Base-by-base conservation (phyloP, 1,140 invertebrate genomes). In the Colletes gigas region DNA sequence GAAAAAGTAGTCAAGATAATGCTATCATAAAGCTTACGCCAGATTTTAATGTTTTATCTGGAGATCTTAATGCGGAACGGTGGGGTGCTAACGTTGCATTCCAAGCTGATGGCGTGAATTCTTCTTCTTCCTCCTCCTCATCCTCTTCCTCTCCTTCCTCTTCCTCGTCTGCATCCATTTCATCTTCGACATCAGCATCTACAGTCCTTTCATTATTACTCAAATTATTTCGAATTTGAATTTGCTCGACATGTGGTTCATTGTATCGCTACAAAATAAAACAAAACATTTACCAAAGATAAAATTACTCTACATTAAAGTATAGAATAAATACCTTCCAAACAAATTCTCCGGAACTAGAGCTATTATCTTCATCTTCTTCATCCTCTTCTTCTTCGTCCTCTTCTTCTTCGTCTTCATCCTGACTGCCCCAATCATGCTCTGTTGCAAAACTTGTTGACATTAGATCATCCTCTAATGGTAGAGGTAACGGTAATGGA, bases 321-420 rank as follows among this genome's bases (percentile, higher is more conserved):
- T 19, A 47, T 59, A 62, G 67, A 86, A 75, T 60, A 83, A 57
- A 19, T 89, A 96, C 96, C 94, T 96, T 96, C 96, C 96, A 96
- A 65, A 96, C 95, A 89, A 97, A 97, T 90, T 97, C 96, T 15
- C 96, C 96, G 85, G 96, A 96, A 19, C 96, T 96, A 1, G 94
- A 94, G 59, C 94, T 94, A 59, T 92, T 93, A 21, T 93, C 92
- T 17, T 94, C 93, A 10, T 92, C 91, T 39, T 91, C 85, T 39
- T 82, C 81, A 41, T 91, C 81, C 9, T 84, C 90, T 14, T 86
- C 88, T 1, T 85, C 89, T 12, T 89, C 88, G 39, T 83, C 83
- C 17, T 83, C 89, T 12, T 84, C 88, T 47, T 87, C 88, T 52
- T 88, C 87, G 15, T 83, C 89, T 17, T 92, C 90, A 66, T 89